Evolutionary conservation across 2,888 invertebrate species (phyloP), one percentile per base, ranked within the genome.

Genomic region (Xestobium rufovillosum): DNA sequence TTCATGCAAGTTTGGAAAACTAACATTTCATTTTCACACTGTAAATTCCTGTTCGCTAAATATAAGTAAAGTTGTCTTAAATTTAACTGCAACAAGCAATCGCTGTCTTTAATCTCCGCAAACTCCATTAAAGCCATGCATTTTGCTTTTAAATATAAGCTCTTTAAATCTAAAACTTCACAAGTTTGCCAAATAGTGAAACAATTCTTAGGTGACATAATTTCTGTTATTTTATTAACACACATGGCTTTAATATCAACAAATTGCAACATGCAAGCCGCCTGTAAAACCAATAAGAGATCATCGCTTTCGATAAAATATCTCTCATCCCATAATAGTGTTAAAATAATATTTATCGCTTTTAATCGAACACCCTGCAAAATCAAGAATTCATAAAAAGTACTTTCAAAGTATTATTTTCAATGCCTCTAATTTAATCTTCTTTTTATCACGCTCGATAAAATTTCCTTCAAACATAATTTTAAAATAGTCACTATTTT

Each of bases 391-490:
- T n/a, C n/a, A n/a, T n/a, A n/a, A n/a, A n/a, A n/a, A n/a, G n/a
- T n/a, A n/a, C n/a, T n/a, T n/a, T n/a, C n/a, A n/a, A n/a, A n/a
- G n/a, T n/a, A n/a, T n/a, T n/a, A n/a, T n/a, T n/a, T n/a, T n/a
- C n/a, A n/a, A n/a, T 56, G 66, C 68, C 55, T 67, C 49, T 34
- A 69, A 50, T 44, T 51, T 57, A 14, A 69, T 56, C 26, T 44
- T 46, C 16, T 50, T 49, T 49, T 61, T 52, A 17, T 52, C 40
- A 26, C 57, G 57, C 51, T 69, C 69, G 9, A 54, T 42, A 45
- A 67, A 69, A 44, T 61, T 56, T 2, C 65, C 61, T 36, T 59
- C 60, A 38, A 70, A 66, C 69, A 70, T 69, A 3, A 60, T 67
- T 48, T 58, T 56, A 47, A 70, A 70, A 54, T 69, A 70, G 41